Evolutionary conservation across 2,113 vertebrate genomes (phyloP), one percentile per base, ranked within the genome.

Genomic region (Cinclus mexicanus): DNA sequence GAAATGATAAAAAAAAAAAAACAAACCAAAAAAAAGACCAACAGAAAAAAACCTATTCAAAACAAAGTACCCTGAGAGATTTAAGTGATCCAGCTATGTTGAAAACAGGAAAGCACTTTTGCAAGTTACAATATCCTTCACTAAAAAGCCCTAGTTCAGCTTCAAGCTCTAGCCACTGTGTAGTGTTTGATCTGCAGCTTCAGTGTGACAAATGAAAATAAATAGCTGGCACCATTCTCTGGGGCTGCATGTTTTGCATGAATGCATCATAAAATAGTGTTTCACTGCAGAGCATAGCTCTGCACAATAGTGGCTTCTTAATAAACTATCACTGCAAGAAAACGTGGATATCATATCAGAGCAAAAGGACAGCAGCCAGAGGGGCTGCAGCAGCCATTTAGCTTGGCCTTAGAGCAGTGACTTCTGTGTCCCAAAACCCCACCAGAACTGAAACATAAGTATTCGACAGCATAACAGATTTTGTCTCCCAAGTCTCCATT

Each of bases 201-300:
- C 81, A 65, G 1, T 41, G 35, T 88, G 89, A 90, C 69, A 87
- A 90, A 84, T 57, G 11, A 84, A 75, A 89, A 84, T 59, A 87
- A 83, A 83, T 70, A 72, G 55, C 74, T 96, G 79, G 50, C n/a
- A 71, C 67, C 5, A 6, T 83, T 77, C 55, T 90, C 90, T 83
- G 50, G n/a, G 41, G 35, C 44, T 89, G 59, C 74, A 42, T 89
- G 37, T 63, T 94, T 91, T 87, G 61, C 89, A 72, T 83, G 76
- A 84, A 63, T 37, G 26, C 83, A 61, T 90, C 63, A 42, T 76
- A 86, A 94, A 86, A 76, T 76, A 56, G 74, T 83, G 69, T 64
- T 94, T 91, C 83, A 59, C 53, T 75, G 60, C 22, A 94, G 47
- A 87, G 83, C 87, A 75, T n/a, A 95, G 35, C 49, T 89, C 64